Evolutionary conservation across 2,797 vertebrate genomes (phyloP).

Genomic region (Amphiprion clarkii): DNA sequence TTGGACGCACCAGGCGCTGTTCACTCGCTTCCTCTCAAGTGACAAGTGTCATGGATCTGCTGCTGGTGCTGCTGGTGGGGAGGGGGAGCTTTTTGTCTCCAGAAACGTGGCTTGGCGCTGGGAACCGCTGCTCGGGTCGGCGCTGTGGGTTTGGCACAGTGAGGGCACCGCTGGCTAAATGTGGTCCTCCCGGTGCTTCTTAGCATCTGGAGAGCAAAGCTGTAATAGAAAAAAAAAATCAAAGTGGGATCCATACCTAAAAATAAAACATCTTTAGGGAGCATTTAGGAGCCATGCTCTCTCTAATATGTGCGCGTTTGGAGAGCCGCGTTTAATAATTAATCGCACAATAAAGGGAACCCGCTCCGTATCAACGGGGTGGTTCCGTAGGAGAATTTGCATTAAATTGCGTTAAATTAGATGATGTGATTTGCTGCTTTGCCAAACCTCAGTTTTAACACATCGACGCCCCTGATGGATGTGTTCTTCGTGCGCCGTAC

Average conservation of each 20-base stretch:
- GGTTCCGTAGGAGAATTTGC: not conserved
- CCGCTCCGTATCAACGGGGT: not conserved
- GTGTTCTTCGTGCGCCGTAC: not conserved
- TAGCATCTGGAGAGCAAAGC: not conserved
- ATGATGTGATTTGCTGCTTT: not conserved
- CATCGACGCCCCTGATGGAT: slow-evolving; percentile 21
- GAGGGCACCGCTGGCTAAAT: slow-evolving; percentile 13
- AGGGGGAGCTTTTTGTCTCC: slow-evolving; percentile 57
- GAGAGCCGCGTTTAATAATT: slow-evolving; percentile 32
- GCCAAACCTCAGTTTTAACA: not conserved
- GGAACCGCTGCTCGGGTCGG: slow-evolving; percentile 18
- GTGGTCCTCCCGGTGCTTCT: not conserved
- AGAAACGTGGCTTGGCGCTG: slow-evolving; percentile 50
- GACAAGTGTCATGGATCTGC: slow-evolving; percentile 46
- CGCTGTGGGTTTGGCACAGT: slow-evolving; percentile 27
- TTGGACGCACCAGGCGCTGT: slow-evolving; percentile 2
- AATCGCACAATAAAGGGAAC: slow-evolving; percentile 7
- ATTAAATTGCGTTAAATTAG: not conserved
- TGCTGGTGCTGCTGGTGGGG: not conserved
- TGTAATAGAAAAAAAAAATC: not conserved
- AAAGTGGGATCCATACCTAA: slow-evolving; percentile 1
- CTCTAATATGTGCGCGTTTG: slow-evolving; percentile 23
- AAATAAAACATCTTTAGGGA: slow-evolving; percentile 24
- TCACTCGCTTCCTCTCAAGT: slow-evolving; percentile 2
- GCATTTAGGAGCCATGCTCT: slow-evolving; percentile 23